Percentiles rank a stretch among this genome's conserved stretches.
Conservation (phyloP, 2,113 vertebrate genomes). For the Paramormyrops kingsleyae region DNA sequence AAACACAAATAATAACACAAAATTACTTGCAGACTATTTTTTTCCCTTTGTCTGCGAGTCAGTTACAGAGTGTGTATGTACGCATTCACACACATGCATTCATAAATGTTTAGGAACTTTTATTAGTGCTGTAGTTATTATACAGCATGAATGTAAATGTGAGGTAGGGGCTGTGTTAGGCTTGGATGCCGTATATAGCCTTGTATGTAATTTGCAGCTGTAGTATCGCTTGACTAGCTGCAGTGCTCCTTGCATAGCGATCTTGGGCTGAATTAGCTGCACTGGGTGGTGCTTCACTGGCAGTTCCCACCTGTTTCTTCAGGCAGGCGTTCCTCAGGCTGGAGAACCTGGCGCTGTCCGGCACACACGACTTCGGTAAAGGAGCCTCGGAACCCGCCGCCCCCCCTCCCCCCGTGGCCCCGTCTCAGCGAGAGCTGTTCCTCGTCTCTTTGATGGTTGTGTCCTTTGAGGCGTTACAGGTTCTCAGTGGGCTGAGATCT, state of each 20-base stretch:
- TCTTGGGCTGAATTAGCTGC: not conserved
- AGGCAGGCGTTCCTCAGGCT: slow-evolving; percentile 78
- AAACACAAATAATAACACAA: not conserved
- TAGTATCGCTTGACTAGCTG: not conserved
- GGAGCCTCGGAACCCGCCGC: not conserved
- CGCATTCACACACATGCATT: not conserved
- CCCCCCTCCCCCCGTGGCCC: slow-evolving; percentile 13
- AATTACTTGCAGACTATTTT: not conserved
- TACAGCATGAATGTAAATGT: not conserved
- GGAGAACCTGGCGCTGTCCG: slow-evolving; percentile 69
- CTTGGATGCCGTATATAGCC: too few species aligned
- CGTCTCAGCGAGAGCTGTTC: not conserved
- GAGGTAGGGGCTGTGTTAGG: too few species aligned
- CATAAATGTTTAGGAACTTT: not conserved
- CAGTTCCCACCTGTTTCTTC: slow-evolving; percentile 42
- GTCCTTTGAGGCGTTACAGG: not conserved
- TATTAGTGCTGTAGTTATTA: too few species aligned
- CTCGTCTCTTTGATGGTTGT: not conserved
- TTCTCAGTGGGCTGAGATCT: not conserved
- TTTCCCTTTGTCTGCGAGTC: not conserved
- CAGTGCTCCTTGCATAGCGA: not conserved
- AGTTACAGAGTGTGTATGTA: not conserved
- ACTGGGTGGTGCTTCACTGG: not conserved
- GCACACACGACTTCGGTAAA: slow-evolving; percentile 88
- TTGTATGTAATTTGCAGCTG: not conserved